phyloP scores from a whole-genome alignment of 2,113 vertebrate species.

The Sisor rabdophorus region DNA sequence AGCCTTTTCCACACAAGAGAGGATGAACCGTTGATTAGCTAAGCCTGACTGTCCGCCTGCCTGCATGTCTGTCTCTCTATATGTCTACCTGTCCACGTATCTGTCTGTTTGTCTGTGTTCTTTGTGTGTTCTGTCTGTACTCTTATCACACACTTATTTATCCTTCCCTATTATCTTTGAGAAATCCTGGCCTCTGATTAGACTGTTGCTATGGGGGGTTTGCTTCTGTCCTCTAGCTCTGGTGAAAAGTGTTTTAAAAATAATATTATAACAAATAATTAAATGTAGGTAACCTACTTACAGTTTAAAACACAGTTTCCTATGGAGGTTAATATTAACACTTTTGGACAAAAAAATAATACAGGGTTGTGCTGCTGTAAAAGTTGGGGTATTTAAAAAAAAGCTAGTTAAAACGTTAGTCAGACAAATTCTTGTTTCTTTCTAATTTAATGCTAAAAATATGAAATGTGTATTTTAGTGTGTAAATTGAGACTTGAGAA shows the following conservation, averaged over 20 bases:
- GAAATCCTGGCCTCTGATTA: background rate
- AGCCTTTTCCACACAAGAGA: constrained; percentile 60
- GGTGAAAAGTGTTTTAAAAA: background rate
- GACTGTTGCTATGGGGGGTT: background rate
- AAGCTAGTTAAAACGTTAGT: too few relatives aligned
- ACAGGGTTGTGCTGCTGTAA: too few relatives aligned
- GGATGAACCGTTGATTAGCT: constrained; percentile 53
- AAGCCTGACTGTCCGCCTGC: constrained; percentile 6
- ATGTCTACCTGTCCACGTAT: background rate
- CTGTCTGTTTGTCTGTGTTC: background rate
- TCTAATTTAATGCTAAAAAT: too few relatives aligned
- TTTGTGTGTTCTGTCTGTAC: background rate
- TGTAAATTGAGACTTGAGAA: too few relatives aligned
- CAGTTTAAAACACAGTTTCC: too few relatives aligned
- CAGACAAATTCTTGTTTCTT: too few relatives aligned
- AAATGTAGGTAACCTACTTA: too few relatives aligned
- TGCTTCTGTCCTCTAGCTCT: background rate
- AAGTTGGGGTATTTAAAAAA: too few relatives aligned
- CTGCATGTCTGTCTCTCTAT: background rate
- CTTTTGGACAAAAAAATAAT: too few relatives aligned
- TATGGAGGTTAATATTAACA: too few relatives aligned
- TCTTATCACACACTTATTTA: background rate
- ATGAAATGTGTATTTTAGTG: too few relatives aligned
- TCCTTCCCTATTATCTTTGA: background rate
- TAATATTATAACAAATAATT: too few relatives aligned